Conservation (phyloP, 37 sponge, comb jelly and placozoan species). For the Aplysina aerophoba region DNA sequence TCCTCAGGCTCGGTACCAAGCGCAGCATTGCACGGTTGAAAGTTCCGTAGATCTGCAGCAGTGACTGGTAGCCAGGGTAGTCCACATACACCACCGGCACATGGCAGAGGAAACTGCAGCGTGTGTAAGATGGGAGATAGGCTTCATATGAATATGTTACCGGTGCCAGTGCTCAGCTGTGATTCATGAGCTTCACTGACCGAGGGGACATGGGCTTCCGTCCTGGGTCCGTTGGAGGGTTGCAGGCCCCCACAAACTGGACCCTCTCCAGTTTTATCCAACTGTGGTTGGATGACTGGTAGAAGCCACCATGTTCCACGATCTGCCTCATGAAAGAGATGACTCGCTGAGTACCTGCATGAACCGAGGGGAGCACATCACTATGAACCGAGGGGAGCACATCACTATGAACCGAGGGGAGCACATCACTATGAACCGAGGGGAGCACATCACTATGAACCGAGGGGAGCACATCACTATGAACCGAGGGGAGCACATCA, state of each 20-base stretch:
- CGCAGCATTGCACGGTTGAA: constrained; percentile 97
- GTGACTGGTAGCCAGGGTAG: constrained; percentile 92
- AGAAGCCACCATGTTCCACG: constrained; percentile 97
- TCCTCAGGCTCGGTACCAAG: constrained; percentile 84
- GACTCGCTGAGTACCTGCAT: constrained; percentile 90
- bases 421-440: no score
- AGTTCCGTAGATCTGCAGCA: constrained; percentile 97
- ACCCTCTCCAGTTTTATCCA: constrained; percentile 93
- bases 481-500: no score
- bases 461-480: no score
- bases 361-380: no score
- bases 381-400: no score
- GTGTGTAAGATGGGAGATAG: not conserved
- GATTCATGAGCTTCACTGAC: constrained; percentile 32
- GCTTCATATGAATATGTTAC: not conserved
- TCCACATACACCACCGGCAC: constrained; percentile 98
- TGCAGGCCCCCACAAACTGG: constrained; percentile 98
- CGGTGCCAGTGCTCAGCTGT: not conserved
- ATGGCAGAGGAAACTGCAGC: constrained; percentile 90
- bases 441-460: no score
- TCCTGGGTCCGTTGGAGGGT: constrained; percentile 98
- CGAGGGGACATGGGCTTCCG: constrained; percentile 91
- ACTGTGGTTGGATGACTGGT: constrained; percentile 88
- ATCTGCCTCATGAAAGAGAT: constrained; percentile 97
- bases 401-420: no score